Evolutionary conservation across 2,888 invertebrate species (phyloP).

Genomic region (Blera fallax): DNA sequence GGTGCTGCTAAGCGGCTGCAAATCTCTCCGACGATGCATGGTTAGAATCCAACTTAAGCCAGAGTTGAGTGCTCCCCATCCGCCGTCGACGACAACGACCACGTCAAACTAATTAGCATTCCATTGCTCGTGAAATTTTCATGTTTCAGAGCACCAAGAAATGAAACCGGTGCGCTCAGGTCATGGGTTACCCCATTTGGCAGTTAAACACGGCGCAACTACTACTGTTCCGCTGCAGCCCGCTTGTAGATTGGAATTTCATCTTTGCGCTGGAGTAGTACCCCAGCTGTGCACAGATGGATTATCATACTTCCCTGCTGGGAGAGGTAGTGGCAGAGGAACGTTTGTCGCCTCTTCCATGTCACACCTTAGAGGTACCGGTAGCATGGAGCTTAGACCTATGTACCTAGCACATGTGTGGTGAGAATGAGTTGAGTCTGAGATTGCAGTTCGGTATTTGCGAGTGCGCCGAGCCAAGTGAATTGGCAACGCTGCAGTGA

Average conservation of each 20-base stretch:
- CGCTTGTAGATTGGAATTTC: constrained; percentile 47
- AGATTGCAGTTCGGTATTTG: constrained; percentile 32
- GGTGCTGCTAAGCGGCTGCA: background rate
- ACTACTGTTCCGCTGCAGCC: constrained; percentile 36
- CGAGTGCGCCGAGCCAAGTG: constrained; percentile 23
- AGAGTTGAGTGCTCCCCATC: constrained; percentile 38
- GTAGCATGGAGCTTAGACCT: constrained; percentile 11
- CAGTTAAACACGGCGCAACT: constrained; percentile 58
- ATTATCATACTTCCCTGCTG: constrained; percentile 45
- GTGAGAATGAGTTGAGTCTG: background rate
- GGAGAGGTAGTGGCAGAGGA: constrained; percentile 44
- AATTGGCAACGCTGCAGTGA: constrained; percentile 26
- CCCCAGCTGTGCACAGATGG: constrained; percentile 58
- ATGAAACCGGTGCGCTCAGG: constrained; percentile 56
- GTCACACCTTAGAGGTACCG: constrained; percentile 59
- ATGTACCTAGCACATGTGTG: background rate
- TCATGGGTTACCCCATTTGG: constrained; percentile 71
- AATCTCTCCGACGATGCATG: constrained; percentile 24
- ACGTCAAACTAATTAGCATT: constrained; percentile 72
- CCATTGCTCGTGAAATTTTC: constrained; percentile 61
- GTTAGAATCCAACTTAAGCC: constrained; percentile 20
- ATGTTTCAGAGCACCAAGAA: constrained; percentile 44
- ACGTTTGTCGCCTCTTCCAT: constrained; percentile 68
- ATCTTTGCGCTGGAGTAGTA: constrained; percentile 20
- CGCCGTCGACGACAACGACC: constrained; percentile 22